Percentiles rank a stretch among this genome's conserved stretches.
Conservation (phyloP, 2,113 vertebrate species). For the Amia ocellicauda region DNA sequence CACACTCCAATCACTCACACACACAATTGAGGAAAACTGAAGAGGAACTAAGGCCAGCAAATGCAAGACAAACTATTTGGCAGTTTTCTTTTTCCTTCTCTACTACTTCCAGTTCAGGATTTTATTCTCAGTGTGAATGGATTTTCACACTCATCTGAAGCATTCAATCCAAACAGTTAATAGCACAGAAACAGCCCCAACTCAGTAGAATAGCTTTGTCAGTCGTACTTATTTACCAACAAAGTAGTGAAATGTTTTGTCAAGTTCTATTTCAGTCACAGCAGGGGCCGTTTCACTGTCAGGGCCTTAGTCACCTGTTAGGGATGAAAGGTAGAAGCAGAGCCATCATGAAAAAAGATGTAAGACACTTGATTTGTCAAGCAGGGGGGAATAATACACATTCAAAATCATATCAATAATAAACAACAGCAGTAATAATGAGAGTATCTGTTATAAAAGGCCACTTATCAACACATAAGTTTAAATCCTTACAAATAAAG, state of each 20-base stretch:
- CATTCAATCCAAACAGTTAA: not conserved
- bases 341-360: not conserved
- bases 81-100: not conserved
- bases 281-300: slow-evolving; percentile 6
- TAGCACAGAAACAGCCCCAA: not conserved
- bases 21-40: not conserved
- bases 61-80: not conserved
- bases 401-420: not conserved
- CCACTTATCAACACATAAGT: not conserved
- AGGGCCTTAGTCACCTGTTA: not conserved
- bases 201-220: not conserved
- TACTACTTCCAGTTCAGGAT: not conserved
- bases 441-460: not conserved
- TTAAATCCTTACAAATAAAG: not conserved
- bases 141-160: not conserved
- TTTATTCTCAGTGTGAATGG: too few species aligned
- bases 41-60: not conserved
- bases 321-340: not conserved
- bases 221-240: not conserved
- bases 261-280: slow-evolving; percentile 22
- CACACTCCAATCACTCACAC: not conserved
- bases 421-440: not conserved
- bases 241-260: slow-evolving; percentile 4
- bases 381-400: not conserved
- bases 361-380: not conserved